Evolutionary conservation across 2,888 invertebrate species (phyloP).

Genomic region (Trisateles emortualis): DNA sequence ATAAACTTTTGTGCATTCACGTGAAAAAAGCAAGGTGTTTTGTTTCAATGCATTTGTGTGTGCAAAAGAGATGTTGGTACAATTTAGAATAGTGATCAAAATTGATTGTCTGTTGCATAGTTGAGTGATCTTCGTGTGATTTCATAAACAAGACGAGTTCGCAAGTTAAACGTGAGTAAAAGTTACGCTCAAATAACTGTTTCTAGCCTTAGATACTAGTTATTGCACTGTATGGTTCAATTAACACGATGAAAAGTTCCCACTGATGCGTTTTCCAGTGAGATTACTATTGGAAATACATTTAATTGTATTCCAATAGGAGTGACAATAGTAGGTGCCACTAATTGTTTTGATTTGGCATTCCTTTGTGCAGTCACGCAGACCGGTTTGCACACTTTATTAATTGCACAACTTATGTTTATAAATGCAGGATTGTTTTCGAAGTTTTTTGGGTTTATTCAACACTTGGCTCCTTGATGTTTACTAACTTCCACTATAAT

Average conservation of each 20-base stretch:
- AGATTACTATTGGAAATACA: conserved; percentile 55
- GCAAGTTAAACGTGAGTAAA: conserved; percentile 78
- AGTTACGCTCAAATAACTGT: conserved; percentile 73
- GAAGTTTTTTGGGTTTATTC: background rate
- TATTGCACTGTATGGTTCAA: conserved; percentile 52
- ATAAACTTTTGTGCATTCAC: conserved; percentile 73
- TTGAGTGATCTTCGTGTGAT: conserved; percentile 72
- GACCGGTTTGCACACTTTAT: background rate
- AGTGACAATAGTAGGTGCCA: conserved; percentile 12
- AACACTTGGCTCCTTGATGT: background rate
- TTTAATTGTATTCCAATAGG: conserved; percentile 52
- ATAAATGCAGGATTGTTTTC: background rate
- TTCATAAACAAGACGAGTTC: conserved; percentile 56
- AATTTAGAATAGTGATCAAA: conserved; percentile 40
- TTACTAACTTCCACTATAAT: background rate
- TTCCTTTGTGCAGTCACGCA: conserved; percentile 41
- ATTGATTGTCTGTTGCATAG: conserved; percentile 66
- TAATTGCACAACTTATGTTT: background rate
- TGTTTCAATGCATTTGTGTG: conserved; percentile 51
- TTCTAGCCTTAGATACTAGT: conserved; percentile 46
- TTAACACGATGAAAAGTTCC: conserved; percentile 46
- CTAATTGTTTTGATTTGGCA: conserved; percentile 44
- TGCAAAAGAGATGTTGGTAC: conserved; percentile 55
- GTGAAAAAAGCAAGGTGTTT: conserved; percentile 68
- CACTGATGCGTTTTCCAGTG: conserved; percentile 41